Conservation (phyloP, 2,888 invertebrate genomes). For the Conomelus anceps region DNA sequence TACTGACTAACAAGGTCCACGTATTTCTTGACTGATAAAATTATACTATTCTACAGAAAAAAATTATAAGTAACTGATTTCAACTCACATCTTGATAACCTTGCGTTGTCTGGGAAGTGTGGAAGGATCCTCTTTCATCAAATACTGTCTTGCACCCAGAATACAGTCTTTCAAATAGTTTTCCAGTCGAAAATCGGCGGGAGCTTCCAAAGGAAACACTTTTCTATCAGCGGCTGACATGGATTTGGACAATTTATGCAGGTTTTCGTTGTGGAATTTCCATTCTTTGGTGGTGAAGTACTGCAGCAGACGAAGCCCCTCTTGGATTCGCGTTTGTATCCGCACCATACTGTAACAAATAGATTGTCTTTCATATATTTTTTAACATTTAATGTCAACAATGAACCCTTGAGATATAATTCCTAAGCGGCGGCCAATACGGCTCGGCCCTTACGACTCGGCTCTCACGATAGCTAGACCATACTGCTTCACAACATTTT, state of each 20-base stretch:
- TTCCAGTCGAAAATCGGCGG: constrained; percentile 53
- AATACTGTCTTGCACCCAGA: constrained; percentile 75
- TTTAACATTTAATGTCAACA: neutral
- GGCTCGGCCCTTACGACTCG: too few species aligned
- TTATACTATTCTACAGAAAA: too few species aligned
- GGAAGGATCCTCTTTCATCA: constrained; percentile 76
- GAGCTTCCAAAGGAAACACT: constrained; percentile 51
- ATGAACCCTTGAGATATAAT: too few species aligned
- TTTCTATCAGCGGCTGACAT: constrained; percentile 53
- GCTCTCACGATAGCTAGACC: too few species aligned
- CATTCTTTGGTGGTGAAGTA: constrained; percentile 88
- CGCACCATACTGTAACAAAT: constrained; percentile 63
- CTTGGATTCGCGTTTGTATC: constrained; percentile 64
- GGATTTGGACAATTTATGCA: constrained; percentile 50
- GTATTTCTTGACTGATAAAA: too few species aligned
- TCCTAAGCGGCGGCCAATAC: too few species aligned
- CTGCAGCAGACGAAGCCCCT: constrained; percentile 72
- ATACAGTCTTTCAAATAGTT: constrained; percentile 70
- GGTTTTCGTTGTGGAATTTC: constrained; percentile 69
- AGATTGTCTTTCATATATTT: constrained; percentile 2
- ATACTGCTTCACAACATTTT: too few species aligned
- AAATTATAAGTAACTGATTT: neutral
- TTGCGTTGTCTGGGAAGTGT: constrained; percentile 67
- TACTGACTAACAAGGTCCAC: too few species aligned
- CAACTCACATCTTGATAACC: constrained; percentile 66